Conservation (phyloP, 2,797 vertebrate species). For the Loriculus beryllinus region DNA sequence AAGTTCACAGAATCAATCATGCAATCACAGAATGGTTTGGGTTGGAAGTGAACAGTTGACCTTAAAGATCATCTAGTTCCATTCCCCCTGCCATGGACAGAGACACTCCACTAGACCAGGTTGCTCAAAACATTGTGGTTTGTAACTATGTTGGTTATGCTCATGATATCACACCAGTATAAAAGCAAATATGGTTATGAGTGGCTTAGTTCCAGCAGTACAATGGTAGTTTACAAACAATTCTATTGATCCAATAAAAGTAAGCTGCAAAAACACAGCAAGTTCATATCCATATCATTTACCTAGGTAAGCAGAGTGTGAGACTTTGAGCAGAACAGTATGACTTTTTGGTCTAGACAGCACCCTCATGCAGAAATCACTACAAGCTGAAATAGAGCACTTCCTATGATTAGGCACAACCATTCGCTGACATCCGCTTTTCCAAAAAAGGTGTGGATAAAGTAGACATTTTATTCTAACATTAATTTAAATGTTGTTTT, state of each 20-base stretch:
- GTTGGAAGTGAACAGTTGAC: not conserved
- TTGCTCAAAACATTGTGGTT: not conserved
- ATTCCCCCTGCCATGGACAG: not conserved
- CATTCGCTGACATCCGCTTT: not conserved
- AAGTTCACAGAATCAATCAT: not conserved
- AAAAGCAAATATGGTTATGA: not conserved
- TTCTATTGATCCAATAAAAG: not conserved
- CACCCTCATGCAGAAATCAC: not conserved
- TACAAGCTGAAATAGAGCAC: not conserved
- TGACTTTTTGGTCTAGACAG: not conserved
- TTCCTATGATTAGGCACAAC: not conserved
- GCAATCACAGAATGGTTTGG: not conserved
- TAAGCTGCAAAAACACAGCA: not conserved
- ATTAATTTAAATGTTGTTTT: not conserved
- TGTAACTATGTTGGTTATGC: not conserved
- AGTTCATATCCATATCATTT: not conserved
- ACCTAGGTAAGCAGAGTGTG: not conserved
- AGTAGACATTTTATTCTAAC: not conserved
- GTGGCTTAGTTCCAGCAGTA: not conserved
- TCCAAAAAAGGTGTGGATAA: not conserved
- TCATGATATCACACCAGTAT: not conserved
- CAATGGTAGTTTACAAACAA: accelerated
- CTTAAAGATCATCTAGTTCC: not conserved
- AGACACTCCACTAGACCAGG: not conserved
- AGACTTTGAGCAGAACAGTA: not conserved